Conservation (phyloP, 2,113 vertebrate genomes). For the Thamnaconus septentrionalis region DNA sequence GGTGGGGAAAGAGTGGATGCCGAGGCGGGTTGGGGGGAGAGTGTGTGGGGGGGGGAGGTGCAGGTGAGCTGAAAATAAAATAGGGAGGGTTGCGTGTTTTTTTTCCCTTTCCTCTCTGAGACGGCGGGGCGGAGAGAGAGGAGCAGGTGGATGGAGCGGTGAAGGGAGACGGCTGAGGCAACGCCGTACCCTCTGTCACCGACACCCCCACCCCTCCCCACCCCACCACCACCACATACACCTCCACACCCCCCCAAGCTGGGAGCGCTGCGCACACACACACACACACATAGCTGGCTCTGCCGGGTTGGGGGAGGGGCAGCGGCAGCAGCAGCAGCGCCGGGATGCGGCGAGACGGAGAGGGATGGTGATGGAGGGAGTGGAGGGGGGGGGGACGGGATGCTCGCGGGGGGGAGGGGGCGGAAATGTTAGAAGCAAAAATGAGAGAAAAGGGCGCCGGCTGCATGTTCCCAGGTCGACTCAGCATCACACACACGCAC, state of each 20-base stretch:
- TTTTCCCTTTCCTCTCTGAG: not conserved
- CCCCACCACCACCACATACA: slow-evolving; percentile 71
- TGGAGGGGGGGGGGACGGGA: slow-evolving; percentile 21
- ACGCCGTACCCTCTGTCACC: slow-evolving; percentile 50
- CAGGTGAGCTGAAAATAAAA: slow-evolving; percentile 7
- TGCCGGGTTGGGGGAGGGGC: slow-evolving; percentile 64
- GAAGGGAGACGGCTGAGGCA: slow-evolving; percentile 56
- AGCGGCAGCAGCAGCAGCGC: not conserved
- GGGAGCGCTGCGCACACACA: slow-evolving; percentile 33
- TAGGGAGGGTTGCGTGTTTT: no score
- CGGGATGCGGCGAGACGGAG: slow-evolving; percentile 54
- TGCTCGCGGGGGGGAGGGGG: slow-evolving; percentile 10
- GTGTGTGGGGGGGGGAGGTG: slow-evolving; percentile 16
- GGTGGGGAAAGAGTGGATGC: slow-evolving; percentile 7
- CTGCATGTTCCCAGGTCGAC: slow-evolving; percentile 29
- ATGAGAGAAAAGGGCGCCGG: slow-evolving; percentile 11
- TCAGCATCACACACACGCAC: slow-evolving; percentile 48
- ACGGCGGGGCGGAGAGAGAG: slow-evolving; percentile 35
- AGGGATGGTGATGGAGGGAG: slow-evolving; percentile 61
- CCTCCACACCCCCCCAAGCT: slow-evolving; percentile 68
- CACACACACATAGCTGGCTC: slow-evolving; percentile 26
- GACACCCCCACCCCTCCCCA: slow-evolving; percentile 59
- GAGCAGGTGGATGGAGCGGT: not conserved
- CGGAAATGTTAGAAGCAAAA: not conserved
- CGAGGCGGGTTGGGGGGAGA: not conserved